Conservation (phyloP, 2,888 invertebrate species). For the Bugulina stolonifera region DNA sequence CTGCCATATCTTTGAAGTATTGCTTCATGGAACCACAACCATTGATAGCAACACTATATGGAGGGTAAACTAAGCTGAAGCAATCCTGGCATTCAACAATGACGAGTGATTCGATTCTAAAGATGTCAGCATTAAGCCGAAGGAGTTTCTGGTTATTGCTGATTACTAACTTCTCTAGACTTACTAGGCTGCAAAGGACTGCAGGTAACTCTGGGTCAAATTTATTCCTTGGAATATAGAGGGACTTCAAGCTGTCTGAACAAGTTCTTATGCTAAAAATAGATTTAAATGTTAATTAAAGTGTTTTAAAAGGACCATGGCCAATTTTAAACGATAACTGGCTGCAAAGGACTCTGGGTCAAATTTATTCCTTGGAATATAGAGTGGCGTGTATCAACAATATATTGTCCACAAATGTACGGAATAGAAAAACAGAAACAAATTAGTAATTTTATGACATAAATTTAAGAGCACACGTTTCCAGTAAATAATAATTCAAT, state of each 20-base stretch:
- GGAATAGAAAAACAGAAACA: no score
- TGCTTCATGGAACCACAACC: neutral
- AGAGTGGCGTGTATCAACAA: no score
- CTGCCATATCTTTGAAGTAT: neutral
- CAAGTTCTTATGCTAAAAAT: neutral
- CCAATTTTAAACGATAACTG: no score
- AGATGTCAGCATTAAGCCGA: neutral
- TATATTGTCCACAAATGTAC: no score
- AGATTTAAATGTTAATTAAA: no score
- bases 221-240: neutral
- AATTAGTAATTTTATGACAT: no score
- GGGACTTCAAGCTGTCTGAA: neutral
- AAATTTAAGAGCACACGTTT: no score
- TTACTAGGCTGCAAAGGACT: neutral
- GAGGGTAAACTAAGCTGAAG: neutral
- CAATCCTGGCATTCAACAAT: neutral
- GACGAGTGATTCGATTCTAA: neutral
- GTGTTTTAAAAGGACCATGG: no score
- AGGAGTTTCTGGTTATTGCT: neutral
- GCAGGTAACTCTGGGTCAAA: neutral
- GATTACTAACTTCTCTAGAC: neutral
- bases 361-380: neutral
- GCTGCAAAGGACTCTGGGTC: neutral
- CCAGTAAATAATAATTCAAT: no score
- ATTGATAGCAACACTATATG: neutral